These are phyloP conservation scores for Eolophus roseicapilla DNA, from an alignment of 2,113 vertebrate genomes.

Conservation along the genomic window DNA sequence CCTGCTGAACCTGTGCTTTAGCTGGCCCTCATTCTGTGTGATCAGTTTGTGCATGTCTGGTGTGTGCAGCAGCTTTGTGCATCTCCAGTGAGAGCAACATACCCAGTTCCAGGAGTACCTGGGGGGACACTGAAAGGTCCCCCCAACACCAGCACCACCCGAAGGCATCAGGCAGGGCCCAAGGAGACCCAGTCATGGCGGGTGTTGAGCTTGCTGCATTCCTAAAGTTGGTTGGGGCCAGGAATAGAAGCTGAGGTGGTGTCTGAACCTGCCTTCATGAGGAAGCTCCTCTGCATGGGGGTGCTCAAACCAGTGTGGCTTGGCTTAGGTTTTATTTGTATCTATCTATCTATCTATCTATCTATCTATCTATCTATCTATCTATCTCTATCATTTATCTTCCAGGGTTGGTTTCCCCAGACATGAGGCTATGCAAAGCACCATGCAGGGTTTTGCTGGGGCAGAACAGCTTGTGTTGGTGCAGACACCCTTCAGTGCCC, in stretches of 20 bases:
- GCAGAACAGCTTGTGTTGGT: neutral
- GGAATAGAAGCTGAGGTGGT: neutral
- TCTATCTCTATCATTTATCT: neutral
- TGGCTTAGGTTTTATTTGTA: neutral
- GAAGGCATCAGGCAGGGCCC: neutral
- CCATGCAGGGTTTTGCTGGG: neutral
- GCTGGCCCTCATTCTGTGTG: neutral
- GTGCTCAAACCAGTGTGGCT: neutral
- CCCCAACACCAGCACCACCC: neutral
- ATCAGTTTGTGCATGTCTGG: neutral
- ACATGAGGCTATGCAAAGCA: neutral
- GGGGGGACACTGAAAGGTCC: neutral
- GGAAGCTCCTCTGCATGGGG: neutral
- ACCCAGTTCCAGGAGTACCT: neutral
- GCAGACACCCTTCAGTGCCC: neutral
- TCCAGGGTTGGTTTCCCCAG: neutral
- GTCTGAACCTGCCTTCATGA: neutral
- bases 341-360: neutral
- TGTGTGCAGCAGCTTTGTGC: neutral
- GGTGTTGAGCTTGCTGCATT: neutral
- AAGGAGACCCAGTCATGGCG: neutral
- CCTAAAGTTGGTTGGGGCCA: neutral
- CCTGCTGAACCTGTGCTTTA: neutral
- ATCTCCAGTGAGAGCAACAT: neutral
- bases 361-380: neutral